These are phyloP conservation scores for Rhynchonycteris naso DNA, from an alignment of 2,797 vertebrate genomes.

Conservation along the genomic window DNA sequence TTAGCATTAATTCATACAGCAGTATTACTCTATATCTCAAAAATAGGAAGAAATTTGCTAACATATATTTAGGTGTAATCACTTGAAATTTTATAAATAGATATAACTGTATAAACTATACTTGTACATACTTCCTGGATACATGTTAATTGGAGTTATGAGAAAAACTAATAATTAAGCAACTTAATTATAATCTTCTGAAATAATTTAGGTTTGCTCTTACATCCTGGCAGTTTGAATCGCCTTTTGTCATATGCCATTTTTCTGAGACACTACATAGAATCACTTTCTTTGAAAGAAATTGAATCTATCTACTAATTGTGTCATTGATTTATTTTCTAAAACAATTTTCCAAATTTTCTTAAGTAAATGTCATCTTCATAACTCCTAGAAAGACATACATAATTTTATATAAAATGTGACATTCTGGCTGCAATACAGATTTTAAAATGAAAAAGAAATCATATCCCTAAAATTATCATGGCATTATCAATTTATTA, in stretches of 20 bases:
- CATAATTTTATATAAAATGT: not conserved
- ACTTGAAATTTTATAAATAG: slow-evolving; percentile 22
- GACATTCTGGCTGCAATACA: not conserved
- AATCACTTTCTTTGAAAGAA: not conserved
- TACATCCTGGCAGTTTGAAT: slow-evolving; percentile 42
- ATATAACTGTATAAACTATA: not conserved
- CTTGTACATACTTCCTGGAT: slow-evolving; percentile 55
- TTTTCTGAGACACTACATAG: not conserved
- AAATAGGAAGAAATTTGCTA: slow-evolving; percentile 22
- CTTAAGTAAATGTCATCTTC: not conserved
- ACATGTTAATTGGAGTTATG: slow-evolving; percentile 53
- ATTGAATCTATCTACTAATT: slow-evolving; percentile 12
- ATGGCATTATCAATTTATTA: not conserved
- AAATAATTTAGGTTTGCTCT: slow-evolving; percentile 64
- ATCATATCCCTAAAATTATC: not conserved
- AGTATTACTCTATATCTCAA: not conserved
- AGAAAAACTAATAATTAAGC: slow-evolving; percentile 56
- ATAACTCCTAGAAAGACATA: not conserved
- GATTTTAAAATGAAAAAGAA: not conserved
- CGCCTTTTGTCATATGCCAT: not conserved
- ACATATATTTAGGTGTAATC: not conserved
- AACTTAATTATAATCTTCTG: not conserved
- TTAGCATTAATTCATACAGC: not conserved
- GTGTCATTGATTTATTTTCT: slow-evolving; percentile 24
- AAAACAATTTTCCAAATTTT: slow-evolving; percentile 20